phyloP scores from a whole-genome alignment of 1,140 invertebrate species.

The Temnothorax curvispinosus region DNA sequence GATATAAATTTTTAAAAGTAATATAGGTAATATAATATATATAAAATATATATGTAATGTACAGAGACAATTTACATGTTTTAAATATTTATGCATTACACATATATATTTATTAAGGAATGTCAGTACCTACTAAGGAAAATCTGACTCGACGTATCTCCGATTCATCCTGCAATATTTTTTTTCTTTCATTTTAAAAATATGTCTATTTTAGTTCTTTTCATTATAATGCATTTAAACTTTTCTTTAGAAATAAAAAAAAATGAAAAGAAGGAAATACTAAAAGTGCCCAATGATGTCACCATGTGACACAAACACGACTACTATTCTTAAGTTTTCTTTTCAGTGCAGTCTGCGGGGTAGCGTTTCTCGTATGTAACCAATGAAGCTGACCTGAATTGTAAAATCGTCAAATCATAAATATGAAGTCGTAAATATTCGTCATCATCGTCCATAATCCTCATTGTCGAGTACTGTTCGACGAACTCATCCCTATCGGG shows the following conservation, averaged over 20 bases:
- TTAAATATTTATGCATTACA: not conserved
- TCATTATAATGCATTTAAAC: not conserved
- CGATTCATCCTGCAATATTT: not conserved
- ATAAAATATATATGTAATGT: not conserved
- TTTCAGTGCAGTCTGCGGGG: constrained; percentile 27
- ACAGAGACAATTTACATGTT: not conserved
- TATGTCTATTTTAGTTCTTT: not conserved
- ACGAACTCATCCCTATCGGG: not conserved
- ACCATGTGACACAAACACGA: constrained; percentile 52
- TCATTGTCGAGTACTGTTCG: constrained; percentile 54
- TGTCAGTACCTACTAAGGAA: not conserved
- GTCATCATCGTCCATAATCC: constrained; percentile 78
- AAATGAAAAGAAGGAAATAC: not conserved
- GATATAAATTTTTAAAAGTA: not conserved
- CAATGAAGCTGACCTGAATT: constrained; percentile 52
- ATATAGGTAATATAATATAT: not conserved
- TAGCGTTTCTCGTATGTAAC: constrained; percentile 62
- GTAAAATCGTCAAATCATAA: constrained; percentile 75
- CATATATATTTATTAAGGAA: not conserved
- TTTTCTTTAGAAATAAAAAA: not conserved
- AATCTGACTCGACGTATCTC: not conserved
- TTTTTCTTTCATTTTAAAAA: not conserved
- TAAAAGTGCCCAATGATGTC: not conserved
- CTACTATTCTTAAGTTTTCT: not conserved
- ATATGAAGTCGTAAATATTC: constrained; percentile 75